These are phyloP conservation scores for Hipparchia sbordonii DNA, from an alignment of 2,888 invertebrate species.

Conservation along the genomic window DNA sequence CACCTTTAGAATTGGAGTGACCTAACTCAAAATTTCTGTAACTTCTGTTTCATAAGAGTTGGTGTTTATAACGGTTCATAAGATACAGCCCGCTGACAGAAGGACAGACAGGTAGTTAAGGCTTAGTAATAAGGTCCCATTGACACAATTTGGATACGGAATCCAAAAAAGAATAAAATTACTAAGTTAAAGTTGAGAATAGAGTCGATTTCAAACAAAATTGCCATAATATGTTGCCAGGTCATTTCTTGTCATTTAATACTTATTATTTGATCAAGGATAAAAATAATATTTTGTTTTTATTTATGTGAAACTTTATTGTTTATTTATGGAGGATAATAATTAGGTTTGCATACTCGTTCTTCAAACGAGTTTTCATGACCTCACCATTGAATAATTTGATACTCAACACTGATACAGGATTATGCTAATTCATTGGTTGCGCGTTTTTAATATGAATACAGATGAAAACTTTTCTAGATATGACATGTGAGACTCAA, in stretches of 20 bases:
- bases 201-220: neutral
- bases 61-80: too few species aligned
- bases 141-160: too few species aligned
- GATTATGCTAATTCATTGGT: slow-evolving; percentile 31
- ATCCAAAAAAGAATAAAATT: too few species aligned
- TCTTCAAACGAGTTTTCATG: slow-evolving; percentile 28
- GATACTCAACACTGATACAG: slow-evolving; percentile 24
- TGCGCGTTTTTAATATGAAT: neutral
- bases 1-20: too few species aligned
- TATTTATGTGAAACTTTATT: slow-evolving; percentile 16
- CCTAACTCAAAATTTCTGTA: too few species aligned
- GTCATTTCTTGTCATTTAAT: neutral
- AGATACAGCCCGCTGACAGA: too few species aligned
- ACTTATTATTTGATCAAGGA: neutral
- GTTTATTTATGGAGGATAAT: slow-evolving; percentile 4
- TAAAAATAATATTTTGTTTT: slow-evolving; percentile 14
- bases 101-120: too few species aligned
- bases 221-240: neutral
- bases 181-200: neutral
- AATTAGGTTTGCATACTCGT: neutral
- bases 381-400: slow-evolving; percentile 32
- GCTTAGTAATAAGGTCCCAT: too few species aligned
- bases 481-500: too few species aligned
- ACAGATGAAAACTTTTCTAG: neutral
- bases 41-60: too few species aligned